phyloP scores from a whole-genome alignment of 2,888 invertebrate genomes.

The Eulithis prunata region DNA sequence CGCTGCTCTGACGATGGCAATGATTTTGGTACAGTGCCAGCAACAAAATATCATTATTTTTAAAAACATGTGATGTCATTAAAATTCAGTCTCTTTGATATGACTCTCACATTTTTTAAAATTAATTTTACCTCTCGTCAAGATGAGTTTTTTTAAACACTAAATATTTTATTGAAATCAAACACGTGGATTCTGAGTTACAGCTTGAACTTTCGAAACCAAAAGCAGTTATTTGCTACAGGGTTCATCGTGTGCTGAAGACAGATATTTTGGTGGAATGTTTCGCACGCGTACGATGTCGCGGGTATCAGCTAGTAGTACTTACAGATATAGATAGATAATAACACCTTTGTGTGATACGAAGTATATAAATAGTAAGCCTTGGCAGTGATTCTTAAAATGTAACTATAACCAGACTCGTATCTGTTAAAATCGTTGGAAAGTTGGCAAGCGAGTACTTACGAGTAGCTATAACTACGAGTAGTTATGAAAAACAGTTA shows the following conservation, averaged over 20 bases:
- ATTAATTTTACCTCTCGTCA: too few relatives aligned
- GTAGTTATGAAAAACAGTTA: too few relatives aligned
- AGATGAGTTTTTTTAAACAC: too few relatives aligned
- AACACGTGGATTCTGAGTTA: too few relatives aligned
- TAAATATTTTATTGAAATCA: too few relatives aligned
- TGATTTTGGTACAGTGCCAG: slow-evolving; percentile 65
- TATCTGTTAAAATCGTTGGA: slow-evolving; percentile 76
- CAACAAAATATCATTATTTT: slow-evolving; percentile 58
- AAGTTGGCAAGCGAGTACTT: slow-evolving; percentile 70
- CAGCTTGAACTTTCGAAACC: too few relatives aligned
- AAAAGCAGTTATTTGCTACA: too few relatives aligned
- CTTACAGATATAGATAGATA: not conserved
- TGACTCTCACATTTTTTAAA: too few relatives aligned
- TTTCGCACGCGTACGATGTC: too few relatives aligned
- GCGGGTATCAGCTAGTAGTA: too few relatives aligned
- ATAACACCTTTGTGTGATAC: not conserved
- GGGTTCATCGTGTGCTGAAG: too few relatives aligned
- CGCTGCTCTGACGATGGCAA: slow-evolving; percentile 27
- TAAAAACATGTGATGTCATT: slow-evolving; percentile 57
- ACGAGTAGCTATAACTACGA: slow-evolving; percentile 1
- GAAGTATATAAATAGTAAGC: slow-evolving; percentile 43
- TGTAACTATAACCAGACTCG: slow-evolving; percentile 77
- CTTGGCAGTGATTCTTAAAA: slow-evolving; percentile 79
- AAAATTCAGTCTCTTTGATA: not conserved
- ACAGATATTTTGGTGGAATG: too few relatives aligned